phyloP scores from a whole-genome alignment of 2,888 invertebrate species.

The Meghimatium bilineatum region DNA sequence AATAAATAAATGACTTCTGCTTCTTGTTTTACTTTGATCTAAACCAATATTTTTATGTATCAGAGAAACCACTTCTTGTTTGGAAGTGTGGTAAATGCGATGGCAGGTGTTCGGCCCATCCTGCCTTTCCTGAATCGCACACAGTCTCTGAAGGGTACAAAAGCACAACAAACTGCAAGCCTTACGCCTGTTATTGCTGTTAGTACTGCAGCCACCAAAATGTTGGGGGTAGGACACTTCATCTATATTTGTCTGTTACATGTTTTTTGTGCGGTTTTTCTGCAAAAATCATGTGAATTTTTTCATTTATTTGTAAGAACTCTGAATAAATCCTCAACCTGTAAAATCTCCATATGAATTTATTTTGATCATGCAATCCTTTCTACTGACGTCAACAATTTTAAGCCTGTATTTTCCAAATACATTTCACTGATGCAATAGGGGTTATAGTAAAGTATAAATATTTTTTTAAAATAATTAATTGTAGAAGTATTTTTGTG shows the following conservation, averaged over 20 bases:
- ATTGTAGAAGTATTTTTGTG: too few relatives aligned
- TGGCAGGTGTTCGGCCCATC: conserved; percentile 65
- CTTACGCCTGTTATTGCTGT: conserved; percentile 47
- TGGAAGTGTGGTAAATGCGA: conserved; percentile 85
- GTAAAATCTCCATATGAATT: too few relatives aligned
- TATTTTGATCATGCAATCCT: too few relatives aligned
- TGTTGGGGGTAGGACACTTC: conserved; percentile 43
- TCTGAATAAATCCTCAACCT: too few relatives aligned
- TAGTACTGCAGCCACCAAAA: conserved; percentile 52
- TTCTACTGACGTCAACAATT: too few relatives aligned
- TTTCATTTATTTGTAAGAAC: too few relatives aligned
- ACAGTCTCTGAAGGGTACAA: conserved; percentile 72
- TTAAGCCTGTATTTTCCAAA: too few relatives aligned
- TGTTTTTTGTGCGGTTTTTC: not conserved
- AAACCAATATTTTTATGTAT: not conserved
- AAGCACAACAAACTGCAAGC: conserved; percentile 68
- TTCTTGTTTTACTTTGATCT: not conserved
- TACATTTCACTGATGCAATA: too few relatives aligned
- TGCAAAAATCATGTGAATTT: too few relatives aligned
- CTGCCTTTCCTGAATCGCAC: conserved; percentile 70
- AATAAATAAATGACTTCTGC: not conserved
- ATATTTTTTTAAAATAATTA: too few relatives aligned
- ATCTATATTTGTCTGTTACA: not conserved
- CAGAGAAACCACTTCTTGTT: conserved; percentile 97
- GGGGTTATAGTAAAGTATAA: too few relatives aligned